phyloP scores from a whole-genome alignment of 2,888 invertebrate species.

The Crepidodera aurea region DNA sequence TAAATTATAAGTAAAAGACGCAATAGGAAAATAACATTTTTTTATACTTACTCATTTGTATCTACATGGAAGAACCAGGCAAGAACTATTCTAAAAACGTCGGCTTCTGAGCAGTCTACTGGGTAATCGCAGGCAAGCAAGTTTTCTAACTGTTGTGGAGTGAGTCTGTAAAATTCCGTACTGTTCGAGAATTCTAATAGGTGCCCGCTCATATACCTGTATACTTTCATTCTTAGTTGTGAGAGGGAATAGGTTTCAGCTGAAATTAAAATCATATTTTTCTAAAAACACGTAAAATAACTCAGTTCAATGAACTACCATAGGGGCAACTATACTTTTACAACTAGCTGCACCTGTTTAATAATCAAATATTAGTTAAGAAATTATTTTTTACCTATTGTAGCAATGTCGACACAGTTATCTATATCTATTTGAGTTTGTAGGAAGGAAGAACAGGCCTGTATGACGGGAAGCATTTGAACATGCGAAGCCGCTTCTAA shows the following conservation, averaged over 20 bases:
- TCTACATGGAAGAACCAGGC: constrained; percentile 67
- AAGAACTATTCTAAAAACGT: constrained; percentile 68
- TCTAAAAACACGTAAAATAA: too few species aligned
- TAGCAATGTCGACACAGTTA: constrained; percentile 76
- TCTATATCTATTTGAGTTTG: constrained; percentile 73
- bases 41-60: constrained; percentile 52
- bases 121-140: constrained; percentile 72
- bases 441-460: constrained; percentile 72
- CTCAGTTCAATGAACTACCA: too few species aligned
- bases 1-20: too few species aligned
- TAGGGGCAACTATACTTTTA: too few species aligned
- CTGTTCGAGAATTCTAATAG: constrained; percentile 69
- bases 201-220: constrained; percentile 72
- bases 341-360: too few species aligned
- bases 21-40: constrained; percentile 24
- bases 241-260: constrained; percentile 73
- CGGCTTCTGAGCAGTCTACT: constrained; percentile 72
- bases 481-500: constrained; percentile 75
- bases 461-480: constrained; percentile 70
- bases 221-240: constrained; percentile 67
- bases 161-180: constrained; percentile 68
- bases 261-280: constrained; percentile 10
- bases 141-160: constrained; percentile 68
- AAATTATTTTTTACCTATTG: constrained; percentile 61
- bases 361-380: too few species aligned